Base-by-base conservation (phyloP, 2,888 invertebrate genomes). In the Prosopocoilus inquinatus region DNA sequence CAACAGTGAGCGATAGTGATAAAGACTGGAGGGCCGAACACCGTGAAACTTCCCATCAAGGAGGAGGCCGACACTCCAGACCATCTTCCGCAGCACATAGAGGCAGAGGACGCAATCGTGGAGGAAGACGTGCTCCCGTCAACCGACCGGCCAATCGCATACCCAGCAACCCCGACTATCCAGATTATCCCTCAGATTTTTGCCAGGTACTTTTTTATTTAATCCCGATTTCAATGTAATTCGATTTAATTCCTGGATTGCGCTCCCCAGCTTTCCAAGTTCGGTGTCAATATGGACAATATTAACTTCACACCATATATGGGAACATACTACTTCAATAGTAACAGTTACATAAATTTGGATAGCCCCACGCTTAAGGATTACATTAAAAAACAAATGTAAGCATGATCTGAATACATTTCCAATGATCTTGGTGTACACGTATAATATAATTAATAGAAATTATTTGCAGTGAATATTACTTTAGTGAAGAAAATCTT, bases 401-500 rank as follows among this genome's bases (percentile, higher is more conserved):
- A 79, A 88, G 90, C 85, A 20, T 4, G 20, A 20, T 20, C 4
- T 20, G 4, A 11, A 48, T 28, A 7, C 11, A 33, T 20, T 43
- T 35, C 33, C n/a, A 32, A n/a, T 15, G 9, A 4, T 36, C 32
- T 7, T 13, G 7, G 12, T 36, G 28, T 15, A 9, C 15, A 39
- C n/a, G n/a, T n/a, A n/a, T n/a, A n/a, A n/a, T 20, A 12, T 45
- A 34, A 12, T 41, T 45, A 11, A 13, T 11, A 7, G n/a, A n/a
- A 35, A 47, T 52, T 33, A 32, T 56, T 80, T 84, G 36, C 82
- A 98, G 97, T 74, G 98, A 99, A 80, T 99, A 99, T 80, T 99
- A 99, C 85, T 98, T 99, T 82, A 96, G 96, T 68, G 90, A 91
- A 64, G 96, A 96, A 72, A 99, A 99, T 80, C 81, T 99, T 53